These are phyloP conservation scores for Glomeris marginata DNA, from an alignment of 2,888 invertebrate species.

Conservation along the genomic window DNA sequence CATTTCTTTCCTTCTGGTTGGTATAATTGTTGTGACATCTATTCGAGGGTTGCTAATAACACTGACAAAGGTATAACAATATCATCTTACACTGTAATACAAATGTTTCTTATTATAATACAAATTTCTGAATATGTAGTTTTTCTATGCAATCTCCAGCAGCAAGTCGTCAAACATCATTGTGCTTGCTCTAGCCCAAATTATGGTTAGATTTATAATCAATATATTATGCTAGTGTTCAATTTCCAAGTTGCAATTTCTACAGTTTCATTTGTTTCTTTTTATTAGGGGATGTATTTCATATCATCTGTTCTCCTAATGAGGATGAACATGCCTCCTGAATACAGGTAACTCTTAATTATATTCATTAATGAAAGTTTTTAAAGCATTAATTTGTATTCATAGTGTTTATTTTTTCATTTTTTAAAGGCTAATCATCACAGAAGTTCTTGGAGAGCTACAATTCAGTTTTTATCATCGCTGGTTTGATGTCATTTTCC, in stretches of 20 bases:
- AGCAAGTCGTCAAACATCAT: slow-evolving; percentile 98
- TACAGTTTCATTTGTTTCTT: slow-evolving; percentile 12
- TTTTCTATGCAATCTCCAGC: slow-evolving; percentile 98
- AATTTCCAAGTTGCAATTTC: background rate
- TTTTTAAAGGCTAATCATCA: slow-evolving; percentile 57
- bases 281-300: slow-evolving; percentile 87
- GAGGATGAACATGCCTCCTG: slow-evolving; percentile 98
- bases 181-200: slow-evolving; percentile 87
- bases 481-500: slow-evolving; percentile 99
- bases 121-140: slow-evolving; percentile 44
- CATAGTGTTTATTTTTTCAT: slow-evolving; percentile 6
- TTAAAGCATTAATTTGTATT: background rate
- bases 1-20: slow-evolving; percentile 89
- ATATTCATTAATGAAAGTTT: background rate
- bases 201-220: slow-evolving; percentile 50
- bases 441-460: slow-evolving; percentile 83
- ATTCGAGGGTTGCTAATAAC: slow-evolving; percentile 91
- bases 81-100: slow-evolving; percentile 6
- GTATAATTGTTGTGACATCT: slow-evolving; percentile 95
- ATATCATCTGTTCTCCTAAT: slow-evolving; percentile 92
- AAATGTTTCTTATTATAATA: slow-evolving; percentile 5
- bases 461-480: slow-evolving; percentile 99
- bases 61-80: slow-evolving; percentile 66
- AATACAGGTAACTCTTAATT: slow-evolving; percentile 46
- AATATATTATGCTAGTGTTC: background rate